Base-by-base conservation (phyloP, 2,888 invertebrate species). In the Ferrisia virgata region DNA sequence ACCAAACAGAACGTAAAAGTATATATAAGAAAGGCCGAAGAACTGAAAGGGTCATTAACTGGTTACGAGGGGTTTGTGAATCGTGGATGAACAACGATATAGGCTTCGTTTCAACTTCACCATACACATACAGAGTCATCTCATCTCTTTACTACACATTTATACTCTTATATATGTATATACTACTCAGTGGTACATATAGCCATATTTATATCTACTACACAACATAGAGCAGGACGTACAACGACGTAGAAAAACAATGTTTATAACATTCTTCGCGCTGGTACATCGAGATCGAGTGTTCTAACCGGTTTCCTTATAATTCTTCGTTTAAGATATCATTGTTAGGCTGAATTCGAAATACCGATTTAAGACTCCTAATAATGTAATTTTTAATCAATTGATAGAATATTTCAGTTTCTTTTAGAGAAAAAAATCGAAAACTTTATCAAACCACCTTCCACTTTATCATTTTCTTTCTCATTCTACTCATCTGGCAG, bases 41-140 rank as follows among this genome's bases (percentile, higher is more conserved):
- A 64, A 72, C 72, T 72, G 72, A 36, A 72, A 72, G 72, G 72
- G 72, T 72, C 72, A 72, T 72, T 72, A 72, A 72, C 72, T 72
- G 72, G 72, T 72, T 72, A 13, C 72, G 33, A 72, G 72, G 64
- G 72, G 72, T 72, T 72, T 72, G 72, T 72, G 72, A 72, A 72
- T 72, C 72, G 72, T 72, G 72, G 64, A 72, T 72, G 33, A 33
- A 72, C 18, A 43, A 15, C 31, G 15, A 31, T 69, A 15, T 0
- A 72, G 4, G 58, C 28, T 4, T 47, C 0, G 47, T 5, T n/a
- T n/a, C 47, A 47, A 4, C 47, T 6, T n/a, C 47, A 6, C 18
- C n/a, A 18, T 64, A 22, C 28, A 64, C 28, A 39, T 39, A 11
- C 53, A 9, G 58, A 28, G 28, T 28, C 58, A 13, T 28, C 39